phyloP scores from a whole-genome alignment of 2,888 invertebrate species.

The Drosophila quasianomalipes region DNA sequence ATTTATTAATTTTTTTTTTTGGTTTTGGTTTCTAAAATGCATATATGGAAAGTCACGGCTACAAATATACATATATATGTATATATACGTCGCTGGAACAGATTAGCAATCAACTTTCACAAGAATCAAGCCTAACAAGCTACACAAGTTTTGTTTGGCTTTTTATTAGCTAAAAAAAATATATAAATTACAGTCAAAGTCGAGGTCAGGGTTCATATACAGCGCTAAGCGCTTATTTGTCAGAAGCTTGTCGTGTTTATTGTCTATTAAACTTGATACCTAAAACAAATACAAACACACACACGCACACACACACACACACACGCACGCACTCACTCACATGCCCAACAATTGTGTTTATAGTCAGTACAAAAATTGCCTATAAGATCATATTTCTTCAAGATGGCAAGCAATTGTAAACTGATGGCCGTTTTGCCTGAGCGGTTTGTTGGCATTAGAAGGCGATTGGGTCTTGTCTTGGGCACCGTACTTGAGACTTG shows the following conservation, averaged over 20 bases:
- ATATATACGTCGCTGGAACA: not conserved
- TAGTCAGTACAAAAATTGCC: slow-evolving; percentile 57
- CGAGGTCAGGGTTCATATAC: slow-evolving; percentile 68
- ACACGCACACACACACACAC: slow-evolving; percentile 10
- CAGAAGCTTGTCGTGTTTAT: slow-evolving; percentile 55
- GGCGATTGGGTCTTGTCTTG: slow-evolving; percentile 34
- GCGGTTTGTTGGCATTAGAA: slow-evolving; percentile 67
- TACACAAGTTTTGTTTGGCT: slow-evolving; percentile 45
- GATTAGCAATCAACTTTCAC: slow-evolving; percentile 56
- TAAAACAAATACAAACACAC: slow-evolving; percentile 33
- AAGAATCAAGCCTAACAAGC: slow-evolving; percentile 58
- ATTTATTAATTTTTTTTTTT: not conserved
- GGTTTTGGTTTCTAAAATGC: slow-evolving; percentile 19
- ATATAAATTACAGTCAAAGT: slow-evolving; percentile 44
- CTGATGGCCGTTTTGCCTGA: slow-evolving; percentile 75
- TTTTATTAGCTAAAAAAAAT: slow-evolving; percentile 24
- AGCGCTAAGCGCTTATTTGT: slow-evolving; percentile 35
- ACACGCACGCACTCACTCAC: slow-evolving; percentile 13
- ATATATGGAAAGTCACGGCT: slow-evolving; percentile 30
- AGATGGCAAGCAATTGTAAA: slow-evolving; percentile 57
- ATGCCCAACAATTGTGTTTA: slow-evolving; percentile 7
- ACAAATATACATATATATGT: not conserved
- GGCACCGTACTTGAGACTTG: slow-evolving; percentile 34
- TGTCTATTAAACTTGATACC: slow-evolving; percentile 71
- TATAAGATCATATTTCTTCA: slow-evolving; percentile 73